Evolutionary conservation across 2,888 invertebrate genomes (phyloP).

Genomic region (Encarsia formosa): DNA sequence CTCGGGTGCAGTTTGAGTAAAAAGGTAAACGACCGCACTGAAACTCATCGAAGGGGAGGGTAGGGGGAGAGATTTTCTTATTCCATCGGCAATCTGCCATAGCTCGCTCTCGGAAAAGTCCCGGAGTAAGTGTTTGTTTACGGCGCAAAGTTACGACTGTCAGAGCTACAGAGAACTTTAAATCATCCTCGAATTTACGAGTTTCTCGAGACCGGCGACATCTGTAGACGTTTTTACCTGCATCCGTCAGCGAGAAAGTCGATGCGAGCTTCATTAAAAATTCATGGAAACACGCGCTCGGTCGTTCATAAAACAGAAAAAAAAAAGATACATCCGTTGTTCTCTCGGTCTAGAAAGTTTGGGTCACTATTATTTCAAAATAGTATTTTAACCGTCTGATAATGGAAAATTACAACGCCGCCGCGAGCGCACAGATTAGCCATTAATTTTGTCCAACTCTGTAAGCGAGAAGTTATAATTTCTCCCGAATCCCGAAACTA

Average conservation of each 20-base stretch:
- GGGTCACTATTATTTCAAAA: neutral
- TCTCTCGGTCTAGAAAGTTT: neutral
- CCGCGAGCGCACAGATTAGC: no score
- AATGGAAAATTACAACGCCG: no score
- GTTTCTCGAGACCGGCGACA: slow-evolving; percentile 1
- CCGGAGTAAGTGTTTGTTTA: slow-evolving; percentile 17
- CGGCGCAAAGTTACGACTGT: slow-evolving; percentile 10
- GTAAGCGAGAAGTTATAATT: no score
- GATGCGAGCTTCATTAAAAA: neutral
- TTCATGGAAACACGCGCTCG: neutral
- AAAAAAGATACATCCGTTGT: no score
- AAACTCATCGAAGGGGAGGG: no score
- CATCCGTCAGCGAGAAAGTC: no score
- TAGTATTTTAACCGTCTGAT: neutral
- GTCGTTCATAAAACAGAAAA: no score
- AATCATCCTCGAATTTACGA: slow-evolving; percentile 13
- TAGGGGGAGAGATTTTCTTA: slow-evolving; percentile 8
- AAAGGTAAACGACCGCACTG: no score
- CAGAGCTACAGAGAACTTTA: slow-evolving; percentile 4
- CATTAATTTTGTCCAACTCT: no score
- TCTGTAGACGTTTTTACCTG: no score
- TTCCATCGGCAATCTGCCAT: slow-evolving; percentile 12
- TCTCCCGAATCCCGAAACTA: no score
- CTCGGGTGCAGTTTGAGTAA: no score
- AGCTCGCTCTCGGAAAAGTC: neutral